Evolutionary conservation across 2,888 invertebrate species (phyloP).

Genomic region (Liopterus haemorrhoidalis): DNA sequence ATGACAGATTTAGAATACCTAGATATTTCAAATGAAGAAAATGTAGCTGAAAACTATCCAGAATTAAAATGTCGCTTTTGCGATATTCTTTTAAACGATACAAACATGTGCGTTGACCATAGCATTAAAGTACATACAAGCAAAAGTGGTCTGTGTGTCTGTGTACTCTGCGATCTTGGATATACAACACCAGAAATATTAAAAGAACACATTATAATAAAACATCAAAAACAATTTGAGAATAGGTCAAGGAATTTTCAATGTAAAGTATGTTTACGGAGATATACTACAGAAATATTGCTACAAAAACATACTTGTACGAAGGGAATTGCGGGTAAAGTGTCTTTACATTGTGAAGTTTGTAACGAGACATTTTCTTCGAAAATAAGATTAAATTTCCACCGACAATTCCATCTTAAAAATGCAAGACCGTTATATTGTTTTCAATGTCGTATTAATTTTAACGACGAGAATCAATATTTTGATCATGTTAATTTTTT

Average conservation of each 20-base stretch:
- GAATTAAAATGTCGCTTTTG: constrained; percentile 13
- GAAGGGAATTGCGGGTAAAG: background rate
- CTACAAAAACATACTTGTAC: constrained; percentile 17
- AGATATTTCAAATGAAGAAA: background rate
- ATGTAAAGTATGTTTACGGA: constrained; percentile 18
- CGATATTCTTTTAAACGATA: constrained; percentile 15
- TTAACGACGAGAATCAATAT: constrained; percentile 16
- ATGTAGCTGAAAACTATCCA: constrained; percentile 4
- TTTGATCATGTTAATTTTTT: constrained; percentile 21
- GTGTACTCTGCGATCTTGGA: constrained; percentile 16
- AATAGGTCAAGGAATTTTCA: too few relatives aligned
- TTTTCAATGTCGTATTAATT: constrained; percentile 12
- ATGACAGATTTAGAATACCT: constrained; percentile 13
- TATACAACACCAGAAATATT: constrained; percentile 1
- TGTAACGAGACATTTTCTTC: constrained; percentile 19
- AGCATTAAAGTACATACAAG: constrained; percentile 11
- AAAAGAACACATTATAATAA: constrained; percentile 6
- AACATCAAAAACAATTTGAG: constrained; percentile 15
- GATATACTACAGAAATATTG: constrained; percentile 11
- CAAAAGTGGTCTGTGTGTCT: constrained; percentile 11
- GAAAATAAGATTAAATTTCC: constrained; percentile 21
- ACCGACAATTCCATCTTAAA: constrained; percentile 22
- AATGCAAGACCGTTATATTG: constrained; percentile 16
- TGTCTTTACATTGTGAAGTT: constrained; percentile 17
- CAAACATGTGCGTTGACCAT: constrained; percentile 9